These are phyloP conservation scores for Metallyticus violacea DNA, from an alignment of 2,888 invertebrate genomes.

Conservation along the genomic window DNA sequence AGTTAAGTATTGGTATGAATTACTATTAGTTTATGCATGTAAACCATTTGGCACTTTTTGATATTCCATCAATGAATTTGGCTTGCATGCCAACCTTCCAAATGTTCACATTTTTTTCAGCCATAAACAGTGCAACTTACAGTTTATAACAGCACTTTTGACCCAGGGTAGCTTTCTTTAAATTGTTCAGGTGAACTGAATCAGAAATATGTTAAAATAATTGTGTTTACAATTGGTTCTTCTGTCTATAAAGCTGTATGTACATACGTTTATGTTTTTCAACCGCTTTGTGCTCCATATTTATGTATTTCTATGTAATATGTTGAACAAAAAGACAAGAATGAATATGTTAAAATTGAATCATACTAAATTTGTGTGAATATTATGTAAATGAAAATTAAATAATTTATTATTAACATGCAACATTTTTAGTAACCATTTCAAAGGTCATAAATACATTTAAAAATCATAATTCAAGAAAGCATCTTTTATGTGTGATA, in stretches of 20 bases:
- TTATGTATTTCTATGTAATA: no score
- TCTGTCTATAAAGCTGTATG: no score
- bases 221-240: not conserved
- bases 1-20: no score
- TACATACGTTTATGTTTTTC: no score
- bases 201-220: not conserved
- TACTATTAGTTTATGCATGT: not conserved
- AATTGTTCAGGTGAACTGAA: not conserved
- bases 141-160: not conserved
- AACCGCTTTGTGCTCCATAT: not conserved
- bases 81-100: not conserved
- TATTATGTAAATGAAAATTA: not conserved
- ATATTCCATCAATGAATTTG: not conserved
- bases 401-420: not conserved
- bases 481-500: no score
- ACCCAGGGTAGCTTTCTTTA: not conserved
- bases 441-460: not conserved
- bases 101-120: not conserved
- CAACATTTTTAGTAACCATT: not conserved
- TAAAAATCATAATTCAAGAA: not conserved
- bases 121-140: not conserved
- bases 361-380: not conserved
- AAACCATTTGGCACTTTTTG: not conserved
- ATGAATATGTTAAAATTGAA: no score
- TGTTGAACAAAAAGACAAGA: not conserved